Conservation (phyloP, 2,113 vertebrate genomes). For the Amblyornis subalaris region DNA sequence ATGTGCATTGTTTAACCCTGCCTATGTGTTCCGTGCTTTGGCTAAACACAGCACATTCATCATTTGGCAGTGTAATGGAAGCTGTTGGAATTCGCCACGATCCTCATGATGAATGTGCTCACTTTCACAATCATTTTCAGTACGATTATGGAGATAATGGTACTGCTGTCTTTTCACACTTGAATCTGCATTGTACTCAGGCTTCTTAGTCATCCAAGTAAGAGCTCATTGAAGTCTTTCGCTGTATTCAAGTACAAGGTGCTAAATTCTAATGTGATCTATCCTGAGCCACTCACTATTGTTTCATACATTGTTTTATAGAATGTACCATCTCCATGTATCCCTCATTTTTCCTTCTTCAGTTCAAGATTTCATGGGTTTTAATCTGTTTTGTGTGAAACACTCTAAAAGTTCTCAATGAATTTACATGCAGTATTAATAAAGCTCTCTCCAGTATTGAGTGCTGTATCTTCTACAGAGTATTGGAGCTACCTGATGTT, state of each 20-base stretch:
- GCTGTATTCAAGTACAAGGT: background rate
- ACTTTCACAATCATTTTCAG: background rate
- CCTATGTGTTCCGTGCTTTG: fast-evolving
- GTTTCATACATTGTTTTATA: background rate
- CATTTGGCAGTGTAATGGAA: background rate
- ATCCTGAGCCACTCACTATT: background rate
- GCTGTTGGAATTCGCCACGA: background rate
- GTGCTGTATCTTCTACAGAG: background rate
- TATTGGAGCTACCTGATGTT: background rate
- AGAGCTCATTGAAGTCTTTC: background rate
- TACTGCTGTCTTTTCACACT: background rate
- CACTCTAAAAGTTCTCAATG: background rate
- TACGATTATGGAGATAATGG: background rate
- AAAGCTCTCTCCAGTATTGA: background rate
- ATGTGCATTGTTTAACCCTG: background rate
- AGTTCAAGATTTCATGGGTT: background rate
- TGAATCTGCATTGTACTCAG: background rate
- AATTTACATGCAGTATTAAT: background rate
- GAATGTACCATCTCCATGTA: background rate
- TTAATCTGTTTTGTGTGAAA: background rate
- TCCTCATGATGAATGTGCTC: background rate
- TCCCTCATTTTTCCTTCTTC: background rate
- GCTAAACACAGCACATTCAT: background rate
- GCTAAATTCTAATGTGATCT: background rate
- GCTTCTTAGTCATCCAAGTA: background rate